phyloP scores from a whole-genome alignment of 2,113 vertebrate genomes.

The Leptobrachium ailaonicum region DNA sequence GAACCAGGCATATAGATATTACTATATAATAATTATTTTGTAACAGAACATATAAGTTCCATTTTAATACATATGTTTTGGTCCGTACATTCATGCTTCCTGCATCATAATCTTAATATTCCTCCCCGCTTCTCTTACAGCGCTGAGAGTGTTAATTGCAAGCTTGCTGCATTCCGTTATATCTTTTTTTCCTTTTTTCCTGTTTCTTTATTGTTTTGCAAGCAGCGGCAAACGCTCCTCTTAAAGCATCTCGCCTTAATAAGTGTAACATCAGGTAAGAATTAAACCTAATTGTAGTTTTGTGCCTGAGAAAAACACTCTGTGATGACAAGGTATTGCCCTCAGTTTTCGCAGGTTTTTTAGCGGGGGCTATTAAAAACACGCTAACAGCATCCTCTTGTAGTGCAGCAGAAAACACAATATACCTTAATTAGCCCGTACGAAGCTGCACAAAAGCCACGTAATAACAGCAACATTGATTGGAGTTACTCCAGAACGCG shows the following conservation, averaged over 20 bases:
- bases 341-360: slow-evolving; percentile 54
- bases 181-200: slow-evolving; percentile 55
- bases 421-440: slow-evolving; percentile 47
- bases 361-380: slow-evolving; percentile 44
- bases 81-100: too few species aligned
- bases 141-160: slow-evolving; percentile 61
- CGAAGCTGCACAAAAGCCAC: slow-evolving; percentile 40
- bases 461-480: slow-evolving; percentile 47
- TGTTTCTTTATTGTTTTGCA: slow-evolving; percentile 55
- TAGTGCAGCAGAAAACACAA: slow-evolving; percentile 47
- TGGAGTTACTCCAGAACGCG: slow-evolving; percentile 38
- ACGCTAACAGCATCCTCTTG: slow-evolving; percentile 45
- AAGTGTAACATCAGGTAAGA: slow-evolving; percentile 72
- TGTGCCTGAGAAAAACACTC: slow-evolving; percentile 37
- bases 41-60: too few species aligned
- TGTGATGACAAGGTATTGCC: slow-evolving; percentile 25
- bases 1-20: too few species aligned
- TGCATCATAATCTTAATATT: background rate
- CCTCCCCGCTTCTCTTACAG: background rate
- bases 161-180: slow-evolving; percentile 55
- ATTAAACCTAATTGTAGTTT: slow-evolving; percentile 56
- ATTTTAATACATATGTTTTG: too few species aligned
- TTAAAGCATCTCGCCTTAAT: slow-evolving; percentile 64
- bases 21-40: too few species aligned
- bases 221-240: slow-evolving; percentile 61